Base-by-base conservation (phyloP, 1,140 invertebrate genomes). In the Monochamus saltuarius region DNA sequence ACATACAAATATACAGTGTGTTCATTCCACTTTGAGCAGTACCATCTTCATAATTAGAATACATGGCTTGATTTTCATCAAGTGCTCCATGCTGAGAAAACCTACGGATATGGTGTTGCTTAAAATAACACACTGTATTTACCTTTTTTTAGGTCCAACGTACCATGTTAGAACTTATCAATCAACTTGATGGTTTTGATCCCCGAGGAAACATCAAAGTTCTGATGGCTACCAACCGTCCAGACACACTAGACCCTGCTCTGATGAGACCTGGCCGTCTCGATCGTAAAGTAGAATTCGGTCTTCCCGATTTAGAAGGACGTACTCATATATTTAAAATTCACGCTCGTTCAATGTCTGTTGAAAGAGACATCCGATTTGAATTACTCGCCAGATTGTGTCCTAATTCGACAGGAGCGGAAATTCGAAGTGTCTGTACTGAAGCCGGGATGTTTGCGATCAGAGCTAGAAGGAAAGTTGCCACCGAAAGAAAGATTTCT, bases 381-480 rank as follows among this genome's bases (percentile, higher is more conserved):
- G 97, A 99, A 78, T 79, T 99, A 43, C 81, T 99, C 6, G 97
- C 97, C 2, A 84, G 97, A 61, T 82, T 99, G 0, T 99, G 97
- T 76, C 97, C 98, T 0, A 99, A 99, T 73, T 97, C 94, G 55
- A 99, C 98, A 19, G 96, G 97, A 22, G 97, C 98, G 65, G 98
- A 99, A 81, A 98, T 99, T 66, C 83, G 85, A 62, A 93, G 90
- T 0, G 97, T 99, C 10, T 99, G 98, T 75, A 99, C 98, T 3
- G 98, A 99, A 78, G 97, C 98, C 58, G 98, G 98, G 19, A 99
- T 99, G 97, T 99, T 98, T 80, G 97, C 97, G 0, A 99, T 99
- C 74, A 85, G 98, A 66, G 97, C 97, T 4, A 84, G 97, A 35
- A 89, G 97, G 72, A 99, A 99, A 81, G 95, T 99, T 40, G 97